phyloP scores from a whole-genome alignment of 2,113 vertebrate genomes.

The Alethe castanea region DNA sequence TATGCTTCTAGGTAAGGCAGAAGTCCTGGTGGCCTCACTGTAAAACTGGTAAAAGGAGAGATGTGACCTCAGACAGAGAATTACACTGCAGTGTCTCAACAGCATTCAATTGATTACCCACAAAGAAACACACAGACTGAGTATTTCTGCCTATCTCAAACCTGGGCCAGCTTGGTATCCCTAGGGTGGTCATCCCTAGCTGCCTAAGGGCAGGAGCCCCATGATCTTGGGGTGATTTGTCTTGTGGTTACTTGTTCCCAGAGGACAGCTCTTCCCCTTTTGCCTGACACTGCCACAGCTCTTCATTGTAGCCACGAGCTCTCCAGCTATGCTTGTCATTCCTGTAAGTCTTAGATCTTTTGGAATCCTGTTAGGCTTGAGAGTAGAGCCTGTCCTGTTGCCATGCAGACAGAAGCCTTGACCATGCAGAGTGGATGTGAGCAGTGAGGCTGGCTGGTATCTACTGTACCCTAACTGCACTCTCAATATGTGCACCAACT shows the following conservation, averaged over 20 bases:
- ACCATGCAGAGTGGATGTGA: neutral
- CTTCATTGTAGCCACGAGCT: fast-evolving
- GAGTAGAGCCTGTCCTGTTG: neutral
- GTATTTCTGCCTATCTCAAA: neutral
- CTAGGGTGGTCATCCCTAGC: neutral
- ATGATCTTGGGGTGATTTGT: neutral
- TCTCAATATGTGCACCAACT: fast-evolving
- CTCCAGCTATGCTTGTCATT: neutral
- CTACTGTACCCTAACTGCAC: neutral
- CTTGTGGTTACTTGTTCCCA: neutral
- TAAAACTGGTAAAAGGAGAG: neutral
- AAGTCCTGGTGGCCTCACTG: neutral
- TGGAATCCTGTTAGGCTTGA: neutral
- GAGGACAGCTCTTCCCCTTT: neutral
- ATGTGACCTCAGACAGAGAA: neutral
- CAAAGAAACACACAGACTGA: neutral
- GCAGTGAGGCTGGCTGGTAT: neutral
- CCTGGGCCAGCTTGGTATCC: neutral
- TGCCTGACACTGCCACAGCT: neutral
- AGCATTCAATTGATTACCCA: neutral
- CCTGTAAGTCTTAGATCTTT: neutral
- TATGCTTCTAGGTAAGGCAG: neutral
- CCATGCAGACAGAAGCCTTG: neutral
- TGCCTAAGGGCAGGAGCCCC: neutral
- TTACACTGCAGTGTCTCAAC: neutral